Conservation (phyloP, 2,797 vertebrate species). For the Lepilemur septentrionalis region DNA sequence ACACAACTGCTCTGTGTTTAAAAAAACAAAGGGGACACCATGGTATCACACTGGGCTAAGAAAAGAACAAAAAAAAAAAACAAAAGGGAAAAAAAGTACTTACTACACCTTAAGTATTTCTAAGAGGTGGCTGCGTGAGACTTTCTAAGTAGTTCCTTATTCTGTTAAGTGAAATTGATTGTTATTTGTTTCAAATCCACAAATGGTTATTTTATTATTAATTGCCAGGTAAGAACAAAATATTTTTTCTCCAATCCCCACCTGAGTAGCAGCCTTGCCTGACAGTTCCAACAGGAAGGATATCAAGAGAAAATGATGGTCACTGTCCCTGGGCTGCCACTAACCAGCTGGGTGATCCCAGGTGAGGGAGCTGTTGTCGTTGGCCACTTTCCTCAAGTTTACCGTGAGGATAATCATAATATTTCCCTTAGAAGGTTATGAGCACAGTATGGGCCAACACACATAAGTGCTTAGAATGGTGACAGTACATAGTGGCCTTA, state of each 20-base stretch:
- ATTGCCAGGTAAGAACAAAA: background rate
- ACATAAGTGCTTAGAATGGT: rapidly evolving
- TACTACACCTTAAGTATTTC: background rate
- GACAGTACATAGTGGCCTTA: background rate
- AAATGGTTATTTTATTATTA: background rate
- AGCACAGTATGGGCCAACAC: background rate
- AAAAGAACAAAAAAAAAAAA: background rate
- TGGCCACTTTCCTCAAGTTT: background rate
- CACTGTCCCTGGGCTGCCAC: too few relatives aligned
- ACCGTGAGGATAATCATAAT: rapidly evolving
- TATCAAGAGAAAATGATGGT: rapidly evolving
- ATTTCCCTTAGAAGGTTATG: background rate
- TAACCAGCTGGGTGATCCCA: background rate
- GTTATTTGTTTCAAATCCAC: background rate
- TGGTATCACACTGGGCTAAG: too few relatives aligned
- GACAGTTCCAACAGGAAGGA: background rate
- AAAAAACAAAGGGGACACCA: background rate
- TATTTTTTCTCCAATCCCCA: background rate
- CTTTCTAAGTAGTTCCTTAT: background rate
- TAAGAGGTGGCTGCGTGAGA: background rate
- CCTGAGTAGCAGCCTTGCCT: background rate
- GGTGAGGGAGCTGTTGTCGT: background rate
- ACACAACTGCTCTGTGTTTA: background rate
- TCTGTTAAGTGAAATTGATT: background rate
- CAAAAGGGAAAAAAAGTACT: background rate